Evolutionary conservation across 2,888 invertebrate genomes (phyloP).

Genomic region (Sturmia bella): DNA sequence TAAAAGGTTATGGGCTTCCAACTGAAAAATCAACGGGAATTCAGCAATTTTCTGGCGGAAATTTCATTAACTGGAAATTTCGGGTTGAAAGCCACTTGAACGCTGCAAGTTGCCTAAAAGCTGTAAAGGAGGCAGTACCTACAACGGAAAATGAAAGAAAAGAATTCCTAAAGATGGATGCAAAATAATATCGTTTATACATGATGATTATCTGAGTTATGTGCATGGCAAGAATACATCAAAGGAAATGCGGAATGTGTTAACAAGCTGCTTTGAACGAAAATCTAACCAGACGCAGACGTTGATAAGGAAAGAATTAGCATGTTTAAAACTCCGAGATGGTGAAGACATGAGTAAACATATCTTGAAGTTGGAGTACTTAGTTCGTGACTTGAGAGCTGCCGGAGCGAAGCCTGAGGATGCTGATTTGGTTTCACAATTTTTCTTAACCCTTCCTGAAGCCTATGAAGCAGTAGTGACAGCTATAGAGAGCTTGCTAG

Average conservation of each 20-base stretch:
- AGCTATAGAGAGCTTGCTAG: too few species aligned
- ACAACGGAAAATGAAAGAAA: neutral
- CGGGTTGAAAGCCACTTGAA: neutral
- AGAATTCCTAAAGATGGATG: too few species aligned
- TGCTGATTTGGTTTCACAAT: too few species aligned
- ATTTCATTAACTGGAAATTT: conserved; percentile 7
- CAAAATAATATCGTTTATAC: neutral
- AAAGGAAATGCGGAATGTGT: neutral
- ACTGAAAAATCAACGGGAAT: neutral
- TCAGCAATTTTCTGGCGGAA: neutral
- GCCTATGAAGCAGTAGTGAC: too few species aligned
- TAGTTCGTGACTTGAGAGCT: too few species aligned
- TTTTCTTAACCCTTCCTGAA: too few species aligned
- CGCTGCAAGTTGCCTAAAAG: neutral
- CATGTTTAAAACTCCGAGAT: neutral
- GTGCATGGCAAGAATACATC: neutral
- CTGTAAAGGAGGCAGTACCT: neutral
- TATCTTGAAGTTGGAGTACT: neutral
- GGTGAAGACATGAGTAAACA: neutral
- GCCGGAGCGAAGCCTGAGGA: too few species aligned
- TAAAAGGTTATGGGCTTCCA: neutral
- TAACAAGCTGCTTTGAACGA: conserved; percentile 1
- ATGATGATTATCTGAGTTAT: neutral
- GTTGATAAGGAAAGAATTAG: neutral
- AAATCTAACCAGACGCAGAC: neutral